phyloP scores from a whole-genome alignment of 2,888 invertebrate genomes.

The Lasioglossum figueresi region DNA sequence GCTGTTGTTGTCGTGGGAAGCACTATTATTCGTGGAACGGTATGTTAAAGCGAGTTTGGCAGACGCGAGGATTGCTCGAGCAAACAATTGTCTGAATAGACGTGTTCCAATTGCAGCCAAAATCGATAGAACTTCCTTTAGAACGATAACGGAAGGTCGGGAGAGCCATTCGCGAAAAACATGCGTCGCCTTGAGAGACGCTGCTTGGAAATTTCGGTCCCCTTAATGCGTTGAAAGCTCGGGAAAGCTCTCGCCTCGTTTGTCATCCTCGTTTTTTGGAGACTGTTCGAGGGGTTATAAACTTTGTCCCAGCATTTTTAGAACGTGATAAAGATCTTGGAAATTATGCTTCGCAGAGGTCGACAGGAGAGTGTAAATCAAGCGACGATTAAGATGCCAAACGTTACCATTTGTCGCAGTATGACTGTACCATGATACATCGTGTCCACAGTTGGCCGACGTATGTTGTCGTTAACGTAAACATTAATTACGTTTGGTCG shows the following conservation, averaged over 20 bases:
- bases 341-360: not conserved
- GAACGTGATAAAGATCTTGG: not conserved
- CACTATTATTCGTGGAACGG: not conserved
- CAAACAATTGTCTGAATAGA: constrained; percentile 36
- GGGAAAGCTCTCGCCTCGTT: not conserved
- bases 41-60: constrained; percentile 60
- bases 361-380: no score
- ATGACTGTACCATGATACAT: not conserved
- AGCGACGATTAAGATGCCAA: no score
- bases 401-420: not conserved
- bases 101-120: constrained; percentile 60
- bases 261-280: not conserved
- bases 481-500: no score
- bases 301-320: not conserved
- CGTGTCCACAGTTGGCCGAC: no score
- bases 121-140: constrained; percentile 63
- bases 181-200: constrained; percentile 17
- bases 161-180: constrained; percentile 36
- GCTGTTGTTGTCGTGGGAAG: not conserved
- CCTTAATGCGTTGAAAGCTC: constrained; percentile 17
- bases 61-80: constrained; percentile 42
- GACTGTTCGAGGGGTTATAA: not conserved
- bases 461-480: no score
- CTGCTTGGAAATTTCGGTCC: not conserved
- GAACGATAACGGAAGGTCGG: constrained; percentile 48